Base-by-base conservation (phyloP, 2,888 invertebrate species). In the Caenorhabditis sinica region DNA sequence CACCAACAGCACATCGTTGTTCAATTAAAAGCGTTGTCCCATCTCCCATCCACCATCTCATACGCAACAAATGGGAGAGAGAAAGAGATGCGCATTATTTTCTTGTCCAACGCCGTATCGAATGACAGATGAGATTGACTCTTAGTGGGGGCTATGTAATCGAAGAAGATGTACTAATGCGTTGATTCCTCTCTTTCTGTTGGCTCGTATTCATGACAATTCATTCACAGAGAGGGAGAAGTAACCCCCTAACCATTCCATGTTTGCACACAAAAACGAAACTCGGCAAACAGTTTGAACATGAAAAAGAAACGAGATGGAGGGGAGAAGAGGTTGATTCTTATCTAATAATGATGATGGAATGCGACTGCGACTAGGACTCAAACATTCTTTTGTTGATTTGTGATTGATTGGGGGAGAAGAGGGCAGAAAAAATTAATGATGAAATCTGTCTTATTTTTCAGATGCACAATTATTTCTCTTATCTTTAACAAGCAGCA, bases 121-220 rank as follows among this genome's bases (percentile, higher is more conserved):
- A 51, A 76, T 82, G 11, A 82, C 82, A 60, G 40, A 43, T 45
- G 72, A n/a, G 40, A 75, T 82, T 66, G 75, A 65, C 76, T 71
- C 73, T 68, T 43, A 43, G 40, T 40, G 40, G n/a, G n/a, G n/a
- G 56, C 58, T 71, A 56, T 76, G 75, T 82, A 82, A 82, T 82
- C 40, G 60, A 76, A 75, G 69, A 74, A 69, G 69, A 65, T 75
- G 74, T 63, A 56, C 69, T 82, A 82, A 82, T 82, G 74, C 81
- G 82, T 75, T 61, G 61, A 65, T 66, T 73, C 56, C 45, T 9
- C 30, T 33, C 23, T 40, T 25, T 20, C n/a, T 65, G 2, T 56
- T 56, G 40, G 15, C 36, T 43, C 23, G 80, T 72, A 80, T 80
- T 72, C 72, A 80, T 80, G 80, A 72, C 80, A 80, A 45, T 80